Conservation (phyloP, 2,888 invertebrate genomes). For the Congeria kusceri region DNA sequence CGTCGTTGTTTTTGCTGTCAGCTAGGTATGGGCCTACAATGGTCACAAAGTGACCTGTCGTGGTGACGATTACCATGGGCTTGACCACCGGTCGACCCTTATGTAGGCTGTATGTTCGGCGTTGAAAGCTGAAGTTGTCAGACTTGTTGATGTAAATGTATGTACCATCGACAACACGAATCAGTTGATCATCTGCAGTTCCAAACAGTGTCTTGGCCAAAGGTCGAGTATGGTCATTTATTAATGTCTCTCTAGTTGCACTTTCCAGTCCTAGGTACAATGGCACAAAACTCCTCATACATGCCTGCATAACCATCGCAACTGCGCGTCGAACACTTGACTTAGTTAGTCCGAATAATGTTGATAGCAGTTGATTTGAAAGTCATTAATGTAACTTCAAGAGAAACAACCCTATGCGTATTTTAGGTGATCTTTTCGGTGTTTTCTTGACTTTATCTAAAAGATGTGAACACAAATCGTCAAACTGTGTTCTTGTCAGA, state of each 20-base stretch:
- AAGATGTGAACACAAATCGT: conserved; percentile 28
- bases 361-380: conserved; percentile 47
- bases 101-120: conserved; percentile 46
- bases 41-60: conserved; percentile 52
- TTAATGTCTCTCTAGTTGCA: conserved; percentile 42
- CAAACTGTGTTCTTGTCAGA: conserved; percentile 27
- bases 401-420: conserved; percentile 47
- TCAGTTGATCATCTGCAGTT: conserved; percentile 17
- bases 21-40: conserved; percentile 56
- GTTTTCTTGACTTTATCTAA: conserved; percentile 26
- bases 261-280: conserved; percentile 28
- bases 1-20: conserved; percentile 57
- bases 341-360: conserved; percentile 37
- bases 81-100: conserved; percentile 56
- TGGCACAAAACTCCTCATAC: conserved; percentile 40
- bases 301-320: conserved; percentile 24
- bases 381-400: conserved; percentile 46
- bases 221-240: conserved; percentile 41
- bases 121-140: conserved; percentile 50
- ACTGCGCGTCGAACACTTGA: conserved; percentile 53
- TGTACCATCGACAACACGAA: conserved; percentile 59
- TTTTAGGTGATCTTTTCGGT: conserved; percentile 24
- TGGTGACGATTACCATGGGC: conserved; percentile 55
- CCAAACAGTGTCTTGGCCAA: conserved; percentile 36
- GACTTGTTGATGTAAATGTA: conserved; percentile 59